Conservation (phyloP, 2,888 invertebrate species). For the Eutolmus rufibarbis region DNA sequence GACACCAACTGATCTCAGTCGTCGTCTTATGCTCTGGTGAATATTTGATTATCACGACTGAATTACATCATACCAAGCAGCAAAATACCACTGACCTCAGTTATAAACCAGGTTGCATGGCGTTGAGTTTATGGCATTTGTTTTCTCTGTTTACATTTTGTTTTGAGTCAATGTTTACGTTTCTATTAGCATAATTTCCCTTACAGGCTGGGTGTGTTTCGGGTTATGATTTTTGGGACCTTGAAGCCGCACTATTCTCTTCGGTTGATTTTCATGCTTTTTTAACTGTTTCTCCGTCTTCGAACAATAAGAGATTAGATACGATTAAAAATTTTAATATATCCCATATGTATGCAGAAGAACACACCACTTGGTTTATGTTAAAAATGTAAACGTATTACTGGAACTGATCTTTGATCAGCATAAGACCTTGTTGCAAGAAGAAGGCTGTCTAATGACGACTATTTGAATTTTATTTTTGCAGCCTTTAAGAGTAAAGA, state of each 20-base stretch:
- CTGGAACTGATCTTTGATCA: neutral
- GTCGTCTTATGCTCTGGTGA: neutral
- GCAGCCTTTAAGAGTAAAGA: neutral
- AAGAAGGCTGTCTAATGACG: neutral
- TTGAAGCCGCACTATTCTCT: neutral
- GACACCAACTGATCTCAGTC: neutral
- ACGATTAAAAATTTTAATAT: neutral
- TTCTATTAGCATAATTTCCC: constrained; percentile 13
- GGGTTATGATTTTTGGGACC: neutral
- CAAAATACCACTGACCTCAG: constrained; percentile 32
- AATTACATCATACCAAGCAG: constrained; percentile 17
- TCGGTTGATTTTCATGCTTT: neutral
- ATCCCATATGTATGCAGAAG: neutral
- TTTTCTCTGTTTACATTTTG: neutral
- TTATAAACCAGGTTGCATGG: neutral
- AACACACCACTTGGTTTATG: neutral
- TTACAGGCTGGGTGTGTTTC: neutral
- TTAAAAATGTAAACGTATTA: neutral
- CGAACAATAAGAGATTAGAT: neutral
- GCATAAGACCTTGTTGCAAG: neutral
- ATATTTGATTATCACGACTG: constrained; percentile 22
- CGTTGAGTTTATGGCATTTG: neutral
- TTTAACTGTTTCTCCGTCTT: neutral
- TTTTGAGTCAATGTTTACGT: neutral
- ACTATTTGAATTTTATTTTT: neutral